Conservation (phyloP, 1,140 invertebrate genomes). For the Microplitis mediator region DNA sequence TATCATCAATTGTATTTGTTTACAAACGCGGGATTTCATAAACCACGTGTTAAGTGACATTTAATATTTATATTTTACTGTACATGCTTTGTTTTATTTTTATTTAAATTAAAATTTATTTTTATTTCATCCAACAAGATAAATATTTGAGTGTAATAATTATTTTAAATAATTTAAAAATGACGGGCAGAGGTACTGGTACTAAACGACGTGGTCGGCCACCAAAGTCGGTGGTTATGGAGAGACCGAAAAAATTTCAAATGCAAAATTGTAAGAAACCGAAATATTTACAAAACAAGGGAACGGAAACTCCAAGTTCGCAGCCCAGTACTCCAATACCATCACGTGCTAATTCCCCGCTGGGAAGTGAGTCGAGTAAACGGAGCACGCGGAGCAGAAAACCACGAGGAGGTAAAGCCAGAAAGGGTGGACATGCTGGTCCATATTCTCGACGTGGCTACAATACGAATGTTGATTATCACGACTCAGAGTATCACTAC, state of each 20-base stretch:
- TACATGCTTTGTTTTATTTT: not conserved
- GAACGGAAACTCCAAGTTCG: slow-evolving; percentile 67
- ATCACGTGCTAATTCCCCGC: slow-evolving; percentile 76
- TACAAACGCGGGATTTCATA: slow-evolving; percentile 65
- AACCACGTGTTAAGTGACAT: slow-evolving; percentile 62
- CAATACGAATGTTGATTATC: slow-evolving; percentile 75
- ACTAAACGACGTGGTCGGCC: slow-evolving; percentile 85
- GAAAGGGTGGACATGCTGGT: slow-evolving; percentile 68
- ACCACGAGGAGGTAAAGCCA: slow-evolving; percentile 58
- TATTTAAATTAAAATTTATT: not conserved
- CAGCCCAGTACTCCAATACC: slow-evolving; percentile 77
- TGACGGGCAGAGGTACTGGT: slow-evolving; percentile 83
- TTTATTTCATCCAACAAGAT: not conserved
- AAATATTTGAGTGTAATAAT: not conserved
- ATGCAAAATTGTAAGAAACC: slow-evolving; percentile 90
- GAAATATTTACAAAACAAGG: slow-evolving; percentile 80
- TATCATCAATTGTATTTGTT: slow-evolving; percentile 69
- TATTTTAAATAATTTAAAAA: slow-evolving; percentile 52
- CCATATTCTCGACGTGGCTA: slow-evolving; percentile 71
- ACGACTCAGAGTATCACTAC: slow-evolving; percentile 88
- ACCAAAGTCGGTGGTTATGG: slow-evolving; percentile 84
- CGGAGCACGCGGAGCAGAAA: slow-evolving; percentile 66
- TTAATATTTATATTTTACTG: not conserved
- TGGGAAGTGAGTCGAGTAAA: slow-evolving; percentile 72
- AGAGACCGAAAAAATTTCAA: slow-evolving; percentile 82